A percentile compares a stretch with the other conserved stretches of the same genome.
Conservation (phyloP, 2,888 invertebrate species). For the Altica lythri region DNA sequence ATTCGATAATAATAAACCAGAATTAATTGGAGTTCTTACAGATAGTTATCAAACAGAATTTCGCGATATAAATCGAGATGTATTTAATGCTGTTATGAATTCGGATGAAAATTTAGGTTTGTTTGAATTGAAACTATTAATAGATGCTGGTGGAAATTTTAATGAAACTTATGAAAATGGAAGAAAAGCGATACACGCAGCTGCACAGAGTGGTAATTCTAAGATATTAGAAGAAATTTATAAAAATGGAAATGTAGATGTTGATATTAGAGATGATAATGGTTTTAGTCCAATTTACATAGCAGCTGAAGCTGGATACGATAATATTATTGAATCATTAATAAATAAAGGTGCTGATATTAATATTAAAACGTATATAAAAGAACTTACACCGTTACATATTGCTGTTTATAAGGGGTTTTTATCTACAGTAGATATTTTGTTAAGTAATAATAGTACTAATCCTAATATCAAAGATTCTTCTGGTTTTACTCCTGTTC, state of each 20-base stretch:
- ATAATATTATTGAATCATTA: neutral
- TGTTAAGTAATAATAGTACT: neutral
- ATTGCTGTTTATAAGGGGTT: neutral
- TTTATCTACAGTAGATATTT: neutral
- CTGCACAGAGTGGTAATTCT: neutral
- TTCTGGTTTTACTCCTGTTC: neutral
- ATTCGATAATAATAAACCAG: neutral
- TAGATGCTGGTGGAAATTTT: neutral
- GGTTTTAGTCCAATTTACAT: neutral
- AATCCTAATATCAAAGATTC: neutral
- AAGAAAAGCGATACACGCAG: neutral
- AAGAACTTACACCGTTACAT: neutral
- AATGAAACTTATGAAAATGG: neutral
- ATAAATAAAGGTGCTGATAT: neutral
- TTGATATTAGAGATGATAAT: neutral
- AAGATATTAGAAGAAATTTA: neutral
- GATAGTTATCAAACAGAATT: neutral
- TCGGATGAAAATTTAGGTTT: neutral
- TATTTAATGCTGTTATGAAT: conserved; percentile 2
- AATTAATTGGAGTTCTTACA: neutral
- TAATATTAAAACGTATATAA: neutral
- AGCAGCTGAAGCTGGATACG: neutral
- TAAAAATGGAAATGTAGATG: neutral
- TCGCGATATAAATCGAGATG: neutral
- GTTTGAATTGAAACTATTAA: neutral